phyloP scores from a whole-genome alignment of 2,888 invertebrate species.

The Drosophila prostipennis region DNA sequence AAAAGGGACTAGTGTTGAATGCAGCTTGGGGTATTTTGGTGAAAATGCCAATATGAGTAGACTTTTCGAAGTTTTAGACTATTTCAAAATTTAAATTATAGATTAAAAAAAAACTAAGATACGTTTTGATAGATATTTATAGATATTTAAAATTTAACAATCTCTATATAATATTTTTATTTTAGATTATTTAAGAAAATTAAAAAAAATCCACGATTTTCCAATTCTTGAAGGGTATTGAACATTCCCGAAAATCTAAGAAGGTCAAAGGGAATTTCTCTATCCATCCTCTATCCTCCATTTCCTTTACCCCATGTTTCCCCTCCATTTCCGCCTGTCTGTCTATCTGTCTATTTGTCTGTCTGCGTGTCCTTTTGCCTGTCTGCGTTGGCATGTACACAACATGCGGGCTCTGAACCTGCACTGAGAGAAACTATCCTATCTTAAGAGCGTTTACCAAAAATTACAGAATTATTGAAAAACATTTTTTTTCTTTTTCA shows the following conservation, averaged over 20 bases:
- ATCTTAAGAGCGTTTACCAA: too few species aligned
- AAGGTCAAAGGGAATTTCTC: slow-evolving; percentile 1
- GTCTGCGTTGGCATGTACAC: slow-evolving; percentile 25
- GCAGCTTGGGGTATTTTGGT: not conserved
- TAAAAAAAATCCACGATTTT: not conserved
- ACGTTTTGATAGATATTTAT: too few species aligned
- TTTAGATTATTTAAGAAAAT: too few species aligned
- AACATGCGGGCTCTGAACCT: slow-evolving; percentile 35
- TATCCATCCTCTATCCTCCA: slow-evolving; percentile 5
- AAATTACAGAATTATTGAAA: too few species aligned
- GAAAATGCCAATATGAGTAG: not conserved
- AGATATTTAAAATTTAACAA: too few species aligned
- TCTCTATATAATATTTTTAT: not conserved
- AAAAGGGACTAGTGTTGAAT: slow-evolving; percentile 7
- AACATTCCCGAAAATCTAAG: slow-evolving; percentile 57
- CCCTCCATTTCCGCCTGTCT: slow-evolving; percentile 18
- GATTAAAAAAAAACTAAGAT: too few species aligned
- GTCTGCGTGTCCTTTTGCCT: slow-evolving; percentile 14
- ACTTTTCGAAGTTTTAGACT: not conserved
- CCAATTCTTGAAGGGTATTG: not conserved
- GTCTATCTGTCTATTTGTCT: slow-evolving; percentile 29
- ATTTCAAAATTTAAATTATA: too few species aligned
- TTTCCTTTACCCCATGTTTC: not conserved
- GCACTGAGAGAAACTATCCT: slow-evolving; percentile 13
- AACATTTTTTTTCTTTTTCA: too few species aligned